These are phyloP conservation scores for Tryphoninae sp. DNA, from an alignment of 2,888 invertebrate genomes.

Conservation along the genomic window DNA sequence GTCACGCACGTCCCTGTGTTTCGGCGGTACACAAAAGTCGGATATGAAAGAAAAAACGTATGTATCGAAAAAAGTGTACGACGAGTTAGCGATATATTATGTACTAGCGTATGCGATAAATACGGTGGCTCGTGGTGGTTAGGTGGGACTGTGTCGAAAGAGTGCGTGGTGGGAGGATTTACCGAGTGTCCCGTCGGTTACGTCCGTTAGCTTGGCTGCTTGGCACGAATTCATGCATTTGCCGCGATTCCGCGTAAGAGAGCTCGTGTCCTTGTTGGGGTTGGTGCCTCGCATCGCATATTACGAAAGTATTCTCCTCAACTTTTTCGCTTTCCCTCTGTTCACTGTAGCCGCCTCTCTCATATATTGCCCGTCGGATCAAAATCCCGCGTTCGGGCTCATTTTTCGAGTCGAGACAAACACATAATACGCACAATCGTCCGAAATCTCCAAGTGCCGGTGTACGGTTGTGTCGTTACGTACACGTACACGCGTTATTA, in stretches of 20 bases:
- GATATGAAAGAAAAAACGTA: too few species aligned
- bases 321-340: conserved; percentile 39
- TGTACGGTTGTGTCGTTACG: background rate
- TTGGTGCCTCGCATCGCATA: conserved; percentile 8
- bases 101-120: conserved; percentile 14
- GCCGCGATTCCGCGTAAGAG: conserved; percentile 47
- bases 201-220: background rate
- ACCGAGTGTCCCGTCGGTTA: background rate
- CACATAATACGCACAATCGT: background rate
- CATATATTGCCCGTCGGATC: background rate
- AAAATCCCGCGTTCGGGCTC: conserved; percentile 17
- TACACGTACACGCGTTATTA: background rate
- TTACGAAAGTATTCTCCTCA: conserved; percentile 17
- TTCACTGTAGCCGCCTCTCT: background rate
- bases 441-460: background rate
- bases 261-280: conserved; percentile 30
- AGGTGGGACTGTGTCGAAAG: background rate
- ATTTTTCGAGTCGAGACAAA: background rate
- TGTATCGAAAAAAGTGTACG: background rate
- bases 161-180: background rate
- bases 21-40: background rate
- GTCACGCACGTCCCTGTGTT: background rate
- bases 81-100: background rate
- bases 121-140: conserved; percentile 1
- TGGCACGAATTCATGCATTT: conserved; percentile 27